These are phyloP conservation scores for Fregetta grallaria DNA, from an alignment of 2,113 vertebrate species.

Conservation along the genomic window DNA sequence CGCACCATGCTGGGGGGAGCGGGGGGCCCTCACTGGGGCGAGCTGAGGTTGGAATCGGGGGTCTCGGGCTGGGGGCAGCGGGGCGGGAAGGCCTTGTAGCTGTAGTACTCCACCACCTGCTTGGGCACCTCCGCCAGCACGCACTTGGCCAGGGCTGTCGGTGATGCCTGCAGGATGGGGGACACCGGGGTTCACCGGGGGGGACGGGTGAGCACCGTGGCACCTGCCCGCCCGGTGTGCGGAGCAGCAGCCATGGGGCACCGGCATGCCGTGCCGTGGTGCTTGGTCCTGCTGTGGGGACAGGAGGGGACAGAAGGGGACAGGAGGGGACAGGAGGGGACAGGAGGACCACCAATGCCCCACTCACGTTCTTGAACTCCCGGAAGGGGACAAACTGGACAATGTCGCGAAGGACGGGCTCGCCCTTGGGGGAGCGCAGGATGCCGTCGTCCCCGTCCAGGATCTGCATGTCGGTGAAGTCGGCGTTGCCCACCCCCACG, in stretches of 20 bases:
- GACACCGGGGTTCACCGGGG: not conserved
- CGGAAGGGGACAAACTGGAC: slow-evolving; percentile 96
- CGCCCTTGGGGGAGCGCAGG: slow-evolving; percentile 87
- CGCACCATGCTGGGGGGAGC: fast-evolving
- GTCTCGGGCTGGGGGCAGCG: slow-evolving; percentile 72
- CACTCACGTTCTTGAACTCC: slow-evolving; percentile 93
- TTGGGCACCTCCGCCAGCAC: slow-evolving; percentile 93
- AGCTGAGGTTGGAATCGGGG: slow-evolving; percentile 71
- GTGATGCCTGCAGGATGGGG: slow-evolving; percentile 80
- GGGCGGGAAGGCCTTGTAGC: slow-evolving; percentile 86
- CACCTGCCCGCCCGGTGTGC: fast-evolving
- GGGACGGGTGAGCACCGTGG: not conserved
- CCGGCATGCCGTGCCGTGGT: fast-evolving
- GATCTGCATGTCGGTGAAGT: slow-evolving; percentile 97
- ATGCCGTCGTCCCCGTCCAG: slow-evolving; percentile 89
- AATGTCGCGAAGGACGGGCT: slow-evolving; percentile 89
- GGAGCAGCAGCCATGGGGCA: not conserved
- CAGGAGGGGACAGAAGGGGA: not conserved
- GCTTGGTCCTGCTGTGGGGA: not conserved
- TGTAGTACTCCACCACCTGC: slow-evolving; percentile 94
- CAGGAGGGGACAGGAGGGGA: not conserved
- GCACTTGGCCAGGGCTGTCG: slow-evolving; percentile 89
- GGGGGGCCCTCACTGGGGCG: slow-evolving; percentile 65
- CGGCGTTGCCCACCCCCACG: slow-evolving; percentile 92
- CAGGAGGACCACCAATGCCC: fast-evolving